Base-by-base conservation (phyloP, 2,113 vertebrate genomes). In the Chaetodon auriga region DNA sequence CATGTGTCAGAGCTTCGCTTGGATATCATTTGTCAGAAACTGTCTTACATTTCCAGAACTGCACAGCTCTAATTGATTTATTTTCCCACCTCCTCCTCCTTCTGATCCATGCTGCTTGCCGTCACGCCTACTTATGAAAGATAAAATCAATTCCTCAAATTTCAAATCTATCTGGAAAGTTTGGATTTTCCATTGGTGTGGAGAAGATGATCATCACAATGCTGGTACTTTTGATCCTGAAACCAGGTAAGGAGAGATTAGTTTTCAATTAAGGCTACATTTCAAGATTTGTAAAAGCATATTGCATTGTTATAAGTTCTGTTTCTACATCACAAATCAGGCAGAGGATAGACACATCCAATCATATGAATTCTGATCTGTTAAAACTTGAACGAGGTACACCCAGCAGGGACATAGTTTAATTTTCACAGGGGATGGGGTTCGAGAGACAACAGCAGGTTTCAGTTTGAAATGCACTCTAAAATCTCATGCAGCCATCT, bases 191-290 rank as follows among this genome's bases (percentile, higher is more conserved):
- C 14, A 0, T 35, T 68, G 14, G 35, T 51, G 10, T 58, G 43
- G 18, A 61, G 46, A 81, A 53, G 48, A 86, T 88, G 64, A 74
- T 76, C 30, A 30, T 30, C 1, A 1, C 23, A 38, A 1, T 78
- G 19, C 61, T 91, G 43, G 7, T 84, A 48, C 19, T 86, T 74
- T 45, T 90, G 21, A 70, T 80, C 7, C 0, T 84, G 8, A 68
- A 2, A 21, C 3, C 51, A 72, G 83, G 90, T 91, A 78, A 81
- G 79, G 6, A 65, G 10, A 35, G 30, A 62, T 35, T 23, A 3
- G 35, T 72, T 66, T 51, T 46, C 0, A 60, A 19, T 21, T 57
- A 35, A 3, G 0, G 0, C 38, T 38, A 30, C 30, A 30, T 2
- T n/a, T 41, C 2, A 30, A 30, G 30, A 3, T 30, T 3, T 30